Base-by-base conservation (phyloP, 2,797 vertebrate species). In the Tolypeutes matacus region DNA sequence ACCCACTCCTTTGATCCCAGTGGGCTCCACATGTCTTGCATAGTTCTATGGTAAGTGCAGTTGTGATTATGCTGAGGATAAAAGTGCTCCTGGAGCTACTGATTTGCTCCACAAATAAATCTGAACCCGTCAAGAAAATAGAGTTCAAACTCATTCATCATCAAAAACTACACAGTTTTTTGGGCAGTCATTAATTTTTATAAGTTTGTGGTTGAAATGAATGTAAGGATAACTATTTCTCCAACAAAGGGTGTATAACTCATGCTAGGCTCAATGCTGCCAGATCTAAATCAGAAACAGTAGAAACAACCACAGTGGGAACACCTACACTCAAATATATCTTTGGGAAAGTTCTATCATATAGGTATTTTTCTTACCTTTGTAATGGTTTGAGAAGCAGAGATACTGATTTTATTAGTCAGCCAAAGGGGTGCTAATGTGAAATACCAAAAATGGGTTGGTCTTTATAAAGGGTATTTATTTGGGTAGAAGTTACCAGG, bases 121-220 rank as follows among this genome's bases (percentile, higher is more conserved):
- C 51, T 12, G 39, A 75, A 53, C 20, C 73, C 56, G 42, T 3
- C 0, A 58, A 92, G 85, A 21, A 73, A 42, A 1, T 2, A 83
- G 39, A 62, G 20, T 86, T 65, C n/a, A 91, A 34, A 36, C 2
- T 83, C 21, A 36, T 51, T 67, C 53, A 62, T 86, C 46, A 92
- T 92, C 64, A 95, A 62, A 86, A 39, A 82, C 9, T 21, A n/a
- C 34, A 88, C n/a, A 53, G 25, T 34, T 96, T 84, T 53, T 80
- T 53, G 65, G 58, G 29, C 49, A 36, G 25, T 53, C 60, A 67
- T 42, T 90, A 18, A 27, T 34, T 95, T 86, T 76, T 53, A 64
- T 56, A 91, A 93, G 1, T 60, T 85, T 85, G 39, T 93, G 89
- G 36, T 89, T 88, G 78, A 86, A 95, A 46, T 56, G 56, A 95